Evolutionary conservation across 2,113 vertebrate genomes (phyloP).

Genomic region (Oncorhynchus gorbuscha): DNA sequence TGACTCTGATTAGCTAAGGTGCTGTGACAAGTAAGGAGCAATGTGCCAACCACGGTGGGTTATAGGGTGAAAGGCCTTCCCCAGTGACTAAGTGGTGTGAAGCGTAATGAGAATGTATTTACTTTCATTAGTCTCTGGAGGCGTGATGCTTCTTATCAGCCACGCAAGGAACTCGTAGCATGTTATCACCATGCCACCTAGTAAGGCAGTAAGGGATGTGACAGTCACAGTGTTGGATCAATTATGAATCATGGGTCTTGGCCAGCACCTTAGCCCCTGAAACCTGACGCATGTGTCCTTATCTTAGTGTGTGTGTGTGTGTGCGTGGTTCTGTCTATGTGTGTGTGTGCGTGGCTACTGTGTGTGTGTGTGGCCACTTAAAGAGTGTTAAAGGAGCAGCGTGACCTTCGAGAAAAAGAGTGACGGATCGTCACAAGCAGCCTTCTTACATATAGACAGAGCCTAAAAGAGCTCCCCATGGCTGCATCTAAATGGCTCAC

Average conservation of each 20-base stretch:
- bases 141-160: constrained; percentile 39
- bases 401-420: constrained; percentile 34
- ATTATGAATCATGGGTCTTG: constrained; percentile 8
- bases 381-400: constrained; percentile 51
- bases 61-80: not conserved
- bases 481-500: no score
- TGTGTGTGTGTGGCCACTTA: constrained; percentile 31
- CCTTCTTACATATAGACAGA: constrained; percentile 16
- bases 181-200: constrained; percentile 29
- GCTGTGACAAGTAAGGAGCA: no score
- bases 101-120: not conserved
- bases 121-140: not conserved
- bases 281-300: constrained; percentile 45
- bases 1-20: no score
- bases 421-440: constrained; percentile 27
- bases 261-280: constrained; percentile 41
- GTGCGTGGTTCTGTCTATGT: not conserved
- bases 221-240: constrained; percentile 34
- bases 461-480: not conserved
- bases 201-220: constrained; percentile 3
- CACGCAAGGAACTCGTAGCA: not conserved
- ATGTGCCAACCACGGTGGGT: not conserved
- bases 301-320: constrained; percentile 8
- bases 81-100: not conserved
- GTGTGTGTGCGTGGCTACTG: not conserved